Percentiles rank a stretch among this genome's conserved stretches.
phyloP scores from a whole-genome alignment of 2,113 vertebrate genomes.

The Redunca redunca region DNA sequence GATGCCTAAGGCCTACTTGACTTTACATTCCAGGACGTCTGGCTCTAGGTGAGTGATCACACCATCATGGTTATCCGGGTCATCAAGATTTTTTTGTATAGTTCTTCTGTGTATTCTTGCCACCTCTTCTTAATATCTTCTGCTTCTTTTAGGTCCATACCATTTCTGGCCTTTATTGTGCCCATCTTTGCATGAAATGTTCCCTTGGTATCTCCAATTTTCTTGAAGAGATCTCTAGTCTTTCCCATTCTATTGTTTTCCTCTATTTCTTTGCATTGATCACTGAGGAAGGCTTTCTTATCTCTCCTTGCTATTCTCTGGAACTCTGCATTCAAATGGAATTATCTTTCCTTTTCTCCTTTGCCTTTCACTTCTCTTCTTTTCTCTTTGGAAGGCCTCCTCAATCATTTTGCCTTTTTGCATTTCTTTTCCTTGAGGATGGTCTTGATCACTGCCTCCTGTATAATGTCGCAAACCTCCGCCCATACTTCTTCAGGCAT shows the following conservation, averaged over 20 bases:
- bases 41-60: background rate
- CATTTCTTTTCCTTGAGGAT: background rate
- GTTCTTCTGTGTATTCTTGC: background rate
- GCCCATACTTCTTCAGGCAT: background rate
- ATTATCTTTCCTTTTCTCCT: background rate
- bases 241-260: background rate
- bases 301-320: background rate
- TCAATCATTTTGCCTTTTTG: background rate
- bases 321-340: background rate
- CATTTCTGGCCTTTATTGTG: background rate
- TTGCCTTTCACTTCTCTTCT: background rate
- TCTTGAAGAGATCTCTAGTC: background rate
- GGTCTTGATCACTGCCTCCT: background rate
- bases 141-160: background rate
- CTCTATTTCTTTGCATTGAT: background rate
- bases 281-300: background rate
- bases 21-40: background rate
- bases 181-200: background rate
- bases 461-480: background rate
- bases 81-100: background rate
- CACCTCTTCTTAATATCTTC: background rate
- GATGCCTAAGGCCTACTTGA: background rate
- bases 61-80: background rate
- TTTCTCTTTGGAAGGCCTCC: background rate
- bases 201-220: background rate